Evolutionary conservation across 2,113 vertebrate species (phyloP).

Genomic region (Gambusia holbrooki): DNA sequence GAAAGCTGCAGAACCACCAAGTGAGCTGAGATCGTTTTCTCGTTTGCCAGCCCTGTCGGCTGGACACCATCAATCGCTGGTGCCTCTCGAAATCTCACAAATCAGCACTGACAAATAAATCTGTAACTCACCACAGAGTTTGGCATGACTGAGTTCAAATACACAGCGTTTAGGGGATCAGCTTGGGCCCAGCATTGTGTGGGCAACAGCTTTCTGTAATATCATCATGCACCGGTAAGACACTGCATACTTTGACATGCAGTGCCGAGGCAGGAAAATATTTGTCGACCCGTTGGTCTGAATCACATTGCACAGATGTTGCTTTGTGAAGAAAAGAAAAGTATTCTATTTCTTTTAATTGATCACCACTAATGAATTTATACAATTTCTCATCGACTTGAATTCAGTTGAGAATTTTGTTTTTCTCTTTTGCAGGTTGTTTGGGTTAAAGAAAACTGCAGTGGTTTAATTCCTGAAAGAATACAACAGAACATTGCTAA

Average conservation of each 20-base stretch:
- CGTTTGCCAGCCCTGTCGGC: neutral
- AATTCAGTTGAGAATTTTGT: no score
- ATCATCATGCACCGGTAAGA: neutral
- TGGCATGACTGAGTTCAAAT: neutral
- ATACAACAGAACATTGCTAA: neutral
- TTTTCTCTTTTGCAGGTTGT: no score
- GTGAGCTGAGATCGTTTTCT: slow-evolving; percentile 5
- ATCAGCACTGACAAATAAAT: neutral
- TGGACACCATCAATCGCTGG: neutral
- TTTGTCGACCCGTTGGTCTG: neutral
- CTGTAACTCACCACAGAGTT: neutral
- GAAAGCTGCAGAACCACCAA: slow-evolving; percentile 9
- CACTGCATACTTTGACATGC: neutral
- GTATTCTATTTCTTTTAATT: no score
- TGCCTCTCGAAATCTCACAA: neutral
- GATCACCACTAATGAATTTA: no score
- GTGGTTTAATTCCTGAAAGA: neutral
- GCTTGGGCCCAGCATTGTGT: neutral
- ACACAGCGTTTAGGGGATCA: neutral
- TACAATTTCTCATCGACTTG: no score
- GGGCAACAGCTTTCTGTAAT: neutral
- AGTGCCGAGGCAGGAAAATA: neutral
- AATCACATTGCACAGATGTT: neutral
- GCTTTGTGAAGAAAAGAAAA: no score
- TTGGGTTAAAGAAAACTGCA: neutral